Base-by-base conservation (phyloP, 1,140 invertebrate genomes). In the Heliothis subflexa region DNA sequence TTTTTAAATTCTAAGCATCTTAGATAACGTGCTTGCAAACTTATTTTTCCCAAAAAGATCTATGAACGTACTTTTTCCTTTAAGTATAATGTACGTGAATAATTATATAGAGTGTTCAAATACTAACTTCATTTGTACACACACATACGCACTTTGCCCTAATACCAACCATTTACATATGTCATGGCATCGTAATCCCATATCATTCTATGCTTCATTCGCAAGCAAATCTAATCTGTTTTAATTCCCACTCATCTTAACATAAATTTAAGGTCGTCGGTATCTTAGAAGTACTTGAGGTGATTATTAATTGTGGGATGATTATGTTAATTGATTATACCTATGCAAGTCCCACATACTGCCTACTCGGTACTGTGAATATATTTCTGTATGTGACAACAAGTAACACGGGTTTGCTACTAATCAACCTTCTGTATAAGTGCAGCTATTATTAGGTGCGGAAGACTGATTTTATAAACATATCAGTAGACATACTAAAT, bases 171-270 rank as follows among this genome's bases (percentile, higher is more conserved):
- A 62, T 40, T 13, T 9, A 40, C 5, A 0, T 40, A 5, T 16
- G 14, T 14, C 59, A 14, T 62, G 18, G 33, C 59, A 16, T 28
- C 21, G 18, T 40, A 33, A 28, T 3, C 59, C 14, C 13, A 10
- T 45, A n/a, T 68, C 18, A 49, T 25, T 62, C 28, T 40, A 13
- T 40, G n/a, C n/a, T n/a, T n/a, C 40, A 11, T 33, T n/a, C n/a
- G n/a, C 21, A 68, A 21, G 64, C 18, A 68, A 68, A 68, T 28
- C 64, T 28, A 68, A 68, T 50, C 47, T 68, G 50, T 68, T 68
- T 50, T 68, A 68, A 50, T 68, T 25, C 64, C n/a, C 16, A 28
- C 61, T n/a, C 16, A 45, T 68, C 50, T 68, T 50, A 68, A 47
- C 64, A 68, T 68, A 50, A 68, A 25, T 68, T 68, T 28, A 68